Conservation (phyloP, 2,888 invertebrate species). For the Micoletzkya japonica region DNA sequence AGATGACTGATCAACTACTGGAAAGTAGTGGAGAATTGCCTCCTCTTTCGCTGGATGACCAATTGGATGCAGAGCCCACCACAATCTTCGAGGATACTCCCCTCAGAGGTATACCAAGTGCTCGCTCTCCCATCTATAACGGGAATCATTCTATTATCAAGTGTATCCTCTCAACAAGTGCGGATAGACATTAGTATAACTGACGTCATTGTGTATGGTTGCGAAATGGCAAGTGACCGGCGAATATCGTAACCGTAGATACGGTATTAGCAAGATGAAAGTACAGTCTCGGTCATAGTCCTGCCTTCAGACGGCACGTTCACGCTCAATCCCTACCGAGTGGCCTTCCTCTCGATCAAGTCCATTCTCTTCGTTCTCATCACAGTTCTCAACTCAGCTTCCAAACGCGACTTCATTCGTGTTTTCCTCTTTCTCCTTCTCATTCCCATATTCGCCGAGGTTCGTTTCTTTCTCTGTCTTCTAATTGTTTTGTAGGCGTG, state of each 20-base stretch:
- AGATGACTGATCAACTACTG: neutral
- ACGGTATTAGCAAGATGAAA: neutral
- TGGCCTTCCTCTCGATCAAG: conserved; percentile 3
- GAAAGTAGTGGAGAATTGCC: conserved; percentile 20
- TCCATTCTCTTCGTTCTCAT: conserved; percentile 10
- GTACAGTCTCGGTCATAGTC: neutral
- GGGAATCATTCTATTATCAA: neutral
- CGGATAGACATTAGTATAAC: neutral
- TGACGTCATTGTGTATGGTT: neutral
- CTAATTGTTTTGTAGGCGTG: conserved; percentile 1
- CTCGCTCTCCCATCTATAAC: neutral
- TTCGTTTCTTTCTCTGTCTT: neutral
- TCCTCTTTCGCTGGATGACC: conserved; percentile 3
- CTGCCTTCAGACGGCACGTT: conserved; percentile 4
- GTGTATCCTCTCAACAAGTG: neutral
- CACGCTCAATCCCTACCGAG: conserved; percentile 17
- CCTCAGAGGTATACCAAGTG: neutral
- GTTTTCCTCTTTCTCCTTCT: conserved; percentile 12
- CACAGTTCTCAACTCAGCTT: neutral
- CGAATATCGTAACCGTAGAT: neutral
- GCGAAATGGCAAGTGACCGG: neutral
- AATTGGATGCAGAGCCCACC: conserved; percentile 13
- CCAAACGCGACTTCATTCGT: conserved; percentile 19
- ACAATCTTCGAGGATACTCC: conserved; percentile 13
- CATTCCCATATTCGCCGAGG: conserved; percentile 6